phyloP scores from a whole-genome alignment of 2,888 invertebrate species.

The Protophormia terraenovae region DNA sequence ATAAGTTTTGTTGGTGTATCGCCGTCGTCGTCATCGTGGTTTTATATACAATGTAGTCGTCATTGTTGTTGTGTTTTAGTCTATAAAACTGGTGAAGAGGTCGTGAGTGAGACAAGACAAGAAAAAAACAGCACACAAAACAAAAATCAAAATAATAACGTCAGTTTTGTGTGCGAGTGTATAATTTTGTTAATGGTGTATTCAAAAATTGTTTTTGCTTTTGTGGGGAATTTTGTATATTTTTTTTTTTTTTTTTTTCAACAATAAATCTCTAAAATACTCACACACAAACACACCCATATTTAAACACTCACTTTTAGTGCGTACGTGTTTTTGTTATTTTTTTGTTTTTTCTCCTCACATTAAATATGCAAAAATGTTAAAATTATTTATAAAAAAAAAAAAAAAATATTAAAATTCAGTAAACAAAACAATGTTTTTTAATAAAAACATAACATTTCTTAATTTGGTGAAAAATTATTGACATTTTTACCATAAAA shows the following conservation, averaged over 20 bases:
- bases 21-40: slow-evolving; percentile 34
- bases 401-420: background rate
- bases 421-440: background rate
- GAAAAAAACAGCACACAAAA: background rate
- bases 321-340: background rate
- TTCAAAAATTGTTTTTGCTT: slow-evolving; percentile 10
- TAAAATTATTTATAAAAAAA: background rate
- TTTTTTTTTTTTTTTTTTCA: background rate
- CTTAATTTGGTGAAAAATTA: background rate
- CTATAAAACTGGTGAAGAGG: slow-evolving; percentile 48
- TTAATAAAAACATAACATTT: background rate
- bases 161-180: slow-evolving; percentile 28
- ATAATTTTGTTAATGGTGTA: slow-evolving; percentile 6
- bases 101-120: slow-evolving; percentile 51
- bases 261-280: slow-evolving; percentile 31
- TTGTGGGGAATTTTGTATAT: slow-evolving; percentile 45
- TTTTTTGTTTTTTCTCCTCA: background rate
- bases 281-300: background rate
- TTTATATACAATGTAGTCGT: slow-evolving; percentile 30
- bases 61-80: slow-evolving; percentile 19
- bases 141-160: slow-evolving; percentile 25
- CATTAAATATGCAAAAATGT: background rate
- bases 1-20: slow-evolving; percentile 39
- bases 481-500: background rate
- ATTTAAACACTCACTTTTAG: background rate